Conservation (phyloP, 2,888 invertebrate genomes). For the Sepiola atlantica region DNA sequence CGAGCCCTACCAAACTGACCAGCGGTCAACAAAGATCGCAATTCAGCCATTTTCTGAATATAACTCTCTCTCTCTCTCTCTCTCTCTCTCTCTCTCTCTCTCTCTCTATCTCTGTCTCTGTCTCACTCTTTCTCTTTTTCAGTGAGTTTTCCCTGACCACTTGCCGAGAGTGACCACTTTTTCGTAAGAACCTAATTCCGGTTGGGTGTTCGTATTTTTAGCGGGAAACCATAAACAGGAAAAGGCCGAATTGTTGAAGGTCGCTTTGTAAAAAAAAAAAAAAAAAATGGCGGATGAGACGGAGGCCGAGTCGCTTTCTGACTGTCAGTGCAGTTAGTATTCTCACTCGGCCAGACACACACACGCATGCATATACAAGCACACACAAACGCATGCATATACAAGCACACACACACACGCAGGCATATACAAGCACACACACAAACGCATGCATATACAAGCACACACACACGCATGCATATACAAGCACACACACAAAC, state of each 20-base stretch:
- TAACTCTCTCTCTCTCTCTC: no score
- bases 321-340: background rate
- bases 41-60: background rate
- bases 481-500: no score
- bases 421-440: no score
- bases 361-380: no score
- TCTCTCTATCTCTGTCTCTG: no score
- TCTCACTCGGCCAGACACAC: no score
- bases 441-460: no score
- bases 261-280: background rate
- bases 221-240: background rate
- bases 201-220: background rate
- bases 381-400: no score
- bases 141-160: background rate
- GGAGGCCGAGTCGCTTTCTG: background rate
- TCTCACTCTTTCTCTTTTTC: background rate
- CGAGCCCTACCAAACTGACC: background rate
- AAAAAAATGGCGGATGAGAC: background rate
- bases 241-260: background rate
- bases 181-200: constrained; percentile 9
- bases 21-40: background rate
- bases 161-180: background rate
- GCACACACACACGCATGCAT: no score
- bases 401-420: no score
- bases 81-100: no score